These are phyloP conservation scores for Arrhamphus sclerolepis DNA, from an alignment of 2,797 vertebrate species.

Conservation along the genomic window DNA sequence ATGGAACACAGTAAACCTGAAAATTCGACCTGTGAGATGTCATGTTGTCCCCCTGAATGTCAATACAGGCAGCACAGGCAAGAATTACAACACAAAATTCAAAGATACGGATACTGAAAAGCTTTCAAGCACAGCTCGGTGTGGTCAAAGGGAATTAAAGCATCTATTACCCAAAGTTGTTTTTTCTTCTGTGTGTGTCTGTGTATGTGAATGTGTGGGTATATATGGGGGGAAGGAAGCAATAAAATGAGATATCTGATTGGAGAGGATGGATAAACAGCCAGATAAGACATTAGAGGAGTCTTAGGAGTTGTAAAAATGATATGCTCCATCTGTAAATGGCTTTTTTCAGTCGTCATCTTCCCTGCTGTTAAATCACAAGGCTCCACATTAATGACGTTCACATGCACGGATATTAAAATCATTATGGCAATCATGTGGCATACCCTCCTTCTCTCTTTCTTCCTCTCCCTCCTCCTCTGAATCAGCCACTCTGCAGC, in stretches of 20 bases:
- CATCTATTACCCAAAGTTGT: too few species aligned
- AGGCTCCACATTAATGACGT: slow-evolving; percentile 64
- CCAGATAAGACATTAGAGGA: slow-evolving; percentile 38
- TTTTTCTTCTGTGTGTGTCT: background rate
- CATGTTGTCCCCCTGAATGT: too few species aligned
- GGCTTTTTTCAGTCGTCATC: slow-evolving; percentile 41
- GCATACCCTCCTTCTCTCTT: slow-evolving; percentile 37
- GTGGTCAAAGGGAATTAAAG: too few species aligned
- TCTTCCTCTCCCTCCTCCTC: slow-evolving; percentile 44
- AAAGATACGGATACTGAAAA: too few species aligned
- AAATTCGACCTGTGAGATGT: too few species aligned
- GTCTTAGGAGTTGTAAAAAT: slow-evolving; percentile 28
- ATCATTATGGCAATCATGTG: slow-evolving; percentile 72
- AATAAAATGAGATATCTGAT: slow-evolving; percentile 43
- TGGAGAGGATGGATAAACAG: slow-evolving; percentile 42
- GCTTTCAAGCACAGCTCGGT: too few species aligned
- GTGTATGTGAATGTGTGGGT: background rate
- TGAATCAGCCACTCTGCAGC: slow-evolving; percentile 75
- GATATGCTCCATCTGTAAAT: slow-evolving; percentile 36
- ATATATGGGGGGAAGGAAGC: slow-evolving; percentile 52
- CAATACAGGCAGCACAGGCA: too few species aligned
- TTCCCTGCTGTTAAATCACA: slow-evolving; percentile 63
- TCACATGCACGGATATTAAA: slow-evolving; percentile 71
- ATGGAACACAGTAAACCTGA: too few species aligned
- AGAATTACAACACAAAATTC: too few species aligned